Conservation (phyloP, 2,888 invertebrate species). For the Dryadula phaetusa region DNA sequence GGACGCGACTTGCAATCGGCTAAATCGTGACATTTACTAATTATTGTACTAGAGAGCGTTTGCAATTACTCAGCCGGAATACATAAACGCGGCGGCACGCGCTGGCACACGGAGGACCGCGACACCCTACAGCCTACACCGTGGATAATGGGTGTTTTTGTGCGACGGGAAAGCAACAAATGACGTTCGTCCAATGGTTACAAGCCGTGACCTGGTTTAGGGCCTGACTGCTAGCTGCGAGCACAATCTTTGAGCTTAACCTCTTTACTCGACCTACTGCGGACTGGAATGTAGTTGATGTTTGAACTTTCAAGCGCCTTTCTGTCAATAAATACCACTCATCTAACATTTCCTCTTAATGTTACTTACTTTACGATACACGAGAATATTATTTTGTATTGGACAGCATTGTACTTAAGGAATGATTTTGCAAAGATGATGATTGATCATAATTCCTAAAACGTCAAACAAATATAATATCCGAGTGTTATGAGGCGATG, state of each 20-base stretch:
- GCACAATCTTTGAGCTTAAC: slow-evolving; percentile 2
- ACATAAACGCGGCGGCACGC: too few species aligned
- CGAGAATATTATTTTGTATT: too few species aligned
- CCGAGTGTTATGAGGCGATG: too few species aligned
- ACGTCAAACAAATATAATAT: neutral
- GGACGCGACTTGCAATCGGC: slow-evolving; percentile 12
- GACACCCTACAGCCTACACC: neutral
- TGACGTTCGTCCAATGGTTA: neutral
- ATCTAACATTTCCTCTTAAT: too few species aligned
- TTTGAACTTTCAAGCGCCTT: slow-evolving; percentile 1
- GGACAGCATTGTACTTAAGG: too few species aligned
- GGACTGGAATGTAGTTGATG: neutral
- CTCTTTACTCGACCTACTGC: slow-evolving; percentile 22
- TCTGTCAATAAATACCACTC: neutral
- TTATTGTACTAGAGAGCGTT: slow-evolving; percentile 7
- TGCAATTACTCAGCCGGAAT: neutral
- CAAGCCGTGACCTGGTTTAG: slow-evolving; percentile 25
- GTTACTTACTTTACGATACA: too few species aligned
- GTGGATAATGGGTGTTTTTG: neutral
- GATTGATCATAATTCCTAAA: too few species aligned
- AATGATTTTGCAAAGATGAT: too few species aligned
- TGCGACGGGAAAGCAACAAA: slow-evolving; percentile 15
- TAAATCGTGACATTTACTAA: slow-evolving; percentile 21
- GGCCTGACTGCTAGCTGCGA: slow-evolving; percentile 13
- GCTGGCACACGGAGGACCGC: too few species aligned